A percentile compares a stretch with the other conserved stretches of the same genome.
phyloP scores from a whole-genome alignment of 2,113 vertebrate species.

The Vanacampus margaritifer region DNA sequence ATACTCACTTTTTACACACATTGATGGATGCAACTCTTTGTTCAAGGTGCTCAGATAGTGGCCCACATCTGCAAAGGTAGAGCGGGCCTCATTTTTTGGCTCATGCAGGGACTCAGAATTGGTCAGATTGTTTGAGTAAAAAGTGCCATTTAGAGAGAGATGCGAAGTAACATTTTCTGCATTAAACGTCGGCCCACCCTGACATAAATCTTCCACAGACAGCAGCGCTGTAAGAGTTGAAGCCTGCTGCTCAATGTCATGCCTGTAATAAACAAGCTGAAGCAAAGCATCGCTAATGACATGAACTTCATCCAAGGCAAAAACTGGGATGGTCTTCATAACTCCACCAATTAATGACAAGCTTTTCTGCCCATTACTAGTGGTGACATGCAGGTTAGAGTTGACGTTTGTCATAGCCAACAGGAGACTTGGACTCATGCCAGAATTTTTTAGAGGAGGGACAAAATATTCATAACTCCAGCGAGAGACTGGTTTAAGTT shows the following conservation, averaged over 20 bases:
- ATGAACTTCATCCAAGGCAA: constrained; percentile 25
- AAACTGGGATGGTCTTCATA: constrained; percentile 24
- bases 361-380: not conserved
- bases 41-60: constrained; percentile 17
- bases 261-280: constrained; percentile 32
- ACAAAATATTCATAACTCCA: constrained; percentile 35
- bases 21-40: constrained; percentile 2
- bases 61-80: constrained; percentile 8
- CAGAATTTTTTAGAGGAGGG: constrained; percentile 29
- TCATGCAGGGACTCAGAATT: not conserved
- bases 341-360: constrained; percentile 11
- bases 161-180: constrained; percentile 4
- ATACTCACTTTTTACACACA: constrained; percentile 20
- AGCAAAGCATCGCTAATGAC: constrained; percentile 16
- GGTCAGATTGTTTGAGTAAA: not conserved
- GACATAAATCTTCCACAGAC: constrained; percentile 31
- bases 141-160: not conserved
- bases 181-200: constrained; percentile 17
- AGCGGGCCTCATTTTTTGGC: not conserved
- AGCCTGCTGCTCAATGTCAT: not conserved
- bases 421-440: constrained; percentile 21
- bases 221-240: constrained; percentile 19
- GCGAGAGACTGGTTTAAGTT: constrained; percentile 24
- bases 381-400: constrained; percentile 13
- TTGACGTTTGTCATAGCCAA: constrained; percentile 22